Conservation (phyloP, 1,140 invertebrate species). For the Drosophila prosaltans region DNA sequence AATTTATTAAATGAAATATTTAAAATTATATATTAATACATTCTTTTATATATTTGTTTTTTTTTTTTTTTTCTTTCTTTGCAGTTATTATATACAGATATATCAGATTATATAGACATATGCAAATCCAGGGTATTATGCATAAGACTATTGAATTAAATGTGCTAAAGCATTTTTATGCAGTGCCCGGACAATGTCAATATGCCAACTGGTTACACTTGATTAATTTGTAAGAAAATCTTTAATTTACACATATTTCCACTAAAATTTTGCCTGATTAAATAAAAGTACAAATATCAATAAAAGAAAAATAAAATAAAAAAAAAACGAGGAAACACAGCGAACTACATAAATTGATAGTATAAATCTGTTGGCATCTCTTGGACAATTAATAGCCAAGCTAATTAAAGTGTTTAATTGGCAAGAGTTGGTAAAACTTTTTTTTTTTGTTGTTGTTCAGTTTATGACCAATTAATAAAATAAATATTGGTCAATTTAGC, state of each 20-base stretch:
- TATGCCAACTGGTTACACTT: slow-evolving; percentile 65
- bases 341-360: background rate
- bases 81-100: no score
- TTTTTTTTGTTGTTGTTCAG: no score
- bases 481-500: no score
- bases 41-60: no score
- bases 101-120: background rate
- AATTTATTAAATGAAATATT: no score
- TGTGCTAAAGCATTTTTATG: slow-evolving; percentile 38
- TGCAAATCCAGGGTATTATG: background rate
- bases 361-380: background rate
- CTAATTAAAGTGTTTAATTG: slow-evolving; percentile 3
- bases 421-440: no score
- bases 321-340: no score
- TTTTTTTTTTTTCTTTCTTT: no score
- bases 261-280: slow-evolving; percentile 7
- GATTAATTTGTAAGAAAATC: slow-evolving; percentile 61
- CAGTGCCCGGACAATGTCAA: slow-evolving; percentile 58
- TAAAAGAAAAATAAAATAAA: no score
- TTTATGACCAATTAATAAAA: no score
- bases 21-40: no score
- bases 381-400: background rate
- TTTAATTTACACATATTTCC: slow-evolving; percentile 18
- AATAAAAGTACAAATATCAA: slow-evolving; percentile 1
- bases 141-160: background rate